Evolutionary conservation across 2,888 invertebrate genomes (phyloP).

Genomic region (Sesia bembeciformis): DNA sequence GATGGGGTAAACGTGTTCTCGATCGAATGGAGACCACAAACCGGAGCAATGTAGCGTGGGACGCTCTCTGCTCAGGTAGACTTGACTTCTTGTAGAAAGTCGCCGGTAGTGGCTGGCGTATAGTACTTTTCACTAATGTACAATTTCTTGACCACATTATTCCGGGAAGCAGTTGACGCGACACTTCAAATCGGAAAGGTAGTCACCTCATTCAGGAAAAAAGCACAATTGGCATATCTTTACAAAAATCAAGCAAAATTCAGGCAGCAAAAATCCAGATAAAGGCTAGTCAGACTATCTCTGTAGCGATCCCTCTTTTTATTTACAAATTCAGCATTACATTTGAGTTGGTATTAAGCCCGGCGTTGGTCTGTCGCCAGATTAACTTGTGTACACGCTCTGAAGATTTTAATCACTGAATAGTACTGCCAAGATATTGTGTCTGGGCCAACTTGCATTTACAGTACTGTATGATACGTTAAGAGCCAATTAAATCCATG

Average conservation of each 20-base stretch:
- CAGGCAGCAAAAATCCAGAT: background rate
- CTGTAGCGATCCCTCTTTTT: conserved; percentile 10
- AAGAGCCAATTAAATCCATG: too few species aligned
- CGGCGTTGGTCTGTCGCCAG: conserved; percentile 51
- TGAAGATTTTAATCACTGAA: conserved; percentile 57
- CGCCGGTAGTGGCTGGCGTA: too few species aligned
- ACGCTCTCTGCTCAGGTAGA: too few species aligned
- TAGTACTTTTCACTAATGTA: too few species aligned
- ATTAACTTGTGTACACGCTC: conserved; percentile 48
- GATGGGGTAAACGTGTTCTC: too few species aligned
- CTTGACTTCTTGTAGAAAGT: too few species aligned
- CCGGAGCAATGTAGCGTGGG: too few species aligned
- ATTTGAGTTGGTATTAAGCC: conserved; percentile 6
- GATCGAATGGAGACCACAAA: too few species aligned
- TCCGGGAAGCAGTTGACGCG: too few species aligned
- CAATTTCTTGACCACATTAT: too few species aligned
- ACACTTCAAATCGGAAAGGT: too few species aligned
- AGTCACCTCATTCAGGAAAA: too few species aligned
- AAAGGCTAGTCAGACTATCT: background rate
- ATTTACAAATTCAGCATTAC: conserved; percentile 14
- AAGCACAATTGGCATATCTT: background rate
- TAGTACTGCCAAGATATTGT: conserved; percentile 43
- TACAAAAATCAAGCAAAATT: background rate
- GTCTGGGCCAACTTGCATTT: background rate
- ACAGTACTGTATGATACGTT: background rate